phyloP scores from a whole-genome alignment of 1,140 invertebrate genomes.

The Trichomalopsis sarcophagae region DNA sequence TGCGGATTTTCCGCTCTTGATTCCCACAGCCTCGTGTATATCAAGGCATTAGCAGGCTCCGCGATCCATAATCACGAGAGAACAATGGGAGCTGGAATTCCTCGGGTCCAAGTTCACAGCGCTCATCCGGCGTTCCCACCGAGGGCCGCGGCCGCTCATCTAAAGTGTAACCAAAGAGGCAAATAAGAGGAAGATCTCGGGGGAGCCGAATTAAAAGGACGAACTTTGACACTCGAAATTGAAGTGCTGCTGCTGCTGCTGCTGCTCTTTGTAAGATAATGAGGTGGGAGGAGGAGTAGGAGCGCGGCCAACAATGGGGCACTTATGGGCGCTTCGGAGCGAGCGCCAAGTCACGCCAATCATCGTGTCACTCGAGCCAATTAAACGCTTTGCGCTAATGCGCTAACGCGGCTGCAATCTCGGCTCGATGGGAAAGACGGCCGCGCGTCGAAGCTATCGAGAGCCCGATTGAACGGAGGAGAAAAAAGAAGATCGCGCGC shows the following conservation, averaged over 20 bases:
- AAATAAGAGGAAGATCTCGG: not conserved
- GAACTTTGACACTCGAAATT: slow-evolving; percentile 44
- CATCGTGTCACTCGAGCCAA: slow-evolving; percentile 31
- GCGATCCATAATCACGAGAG: slow-evolving; percentile 3
- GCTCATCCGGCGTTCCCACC: slow-evolving; percentile 38
- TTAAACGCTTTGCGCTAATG: slow-evolving; percentile 28
- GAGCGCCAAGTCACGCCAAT: slow-evolving; percentile 50
- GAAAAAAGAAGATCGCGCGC: too few species aligned
- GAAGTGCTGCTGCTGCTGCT: not conserved
- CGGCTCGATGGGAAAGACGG: too few species aligned
- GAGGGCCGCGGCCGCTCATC: not conserved
- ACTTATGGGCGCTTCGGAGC: slow-evolving; percentile 62
- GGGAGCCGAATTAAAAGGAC: slow-evolving; percentile 14
- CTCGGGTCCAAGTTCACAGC: slow-evolving; percentile 21
- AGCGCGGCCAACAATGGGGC: slow-evolving; percentile 64
- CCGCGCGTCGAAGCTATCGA: too few species aligned
- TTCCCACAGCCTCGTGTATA: slow-evolving; percentile 26
- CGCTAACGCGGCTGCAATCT: not conserved
- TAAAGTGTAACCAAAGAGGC: slow-evolving; percentile 22
- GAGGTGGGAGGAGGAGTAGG: slow-evolving; percentile 51
- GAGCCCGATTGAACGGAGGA: too few species aligned
- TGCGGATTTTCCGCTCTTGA: not conserved
- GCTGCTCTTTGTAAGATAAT: slow-evolving; percentile 32
- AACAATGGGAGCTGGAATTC: slow-evolving; percentile 15
- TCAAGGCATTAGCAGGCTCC: not conserved